Base-by-base conservation (phyloP, 2,888 invertebrate species). In the Sminthurinus aureus region DNA sequence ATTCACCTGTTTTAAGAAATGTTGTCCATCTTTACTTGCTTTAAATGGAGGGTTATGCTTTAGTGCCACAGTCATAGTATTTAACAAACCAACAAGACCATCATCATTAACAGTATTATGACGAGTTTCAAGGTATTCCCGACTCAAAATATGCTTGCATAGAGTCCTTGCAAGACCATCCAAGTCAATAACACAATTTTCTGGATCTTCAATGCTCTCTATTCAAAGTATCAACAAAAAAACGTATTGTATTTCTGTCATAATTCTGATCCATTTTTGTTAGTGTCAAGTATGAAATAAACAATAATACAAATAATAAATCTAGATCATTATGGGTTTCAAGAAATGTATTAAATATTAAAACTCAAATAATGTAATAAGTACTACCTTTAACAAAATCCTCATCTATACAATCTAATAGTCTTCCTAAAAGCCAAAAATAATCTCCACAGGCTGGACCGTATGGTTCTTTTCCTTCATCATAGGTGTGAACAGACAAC, bases 401-500 rank as follows among this genome's bases (percentile, higher is more conserved):
- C 83, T 94, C 94, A 0, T 95, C 95, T 51, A 96, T 90, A 0
- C 95, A 95, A 89, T 98, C 98, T 0, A 98, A 95, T 22, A 98
- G 92, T 58, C 97, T 93, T 87, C 97, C 96, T 18, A 97, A 93
- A 4, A 98, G 92, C 97, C 97, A 97, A 90, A 98, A 98, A 90
- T 97, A 98, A 90, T 98, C 98, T 11, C 97, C 92, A 90, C 97
- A 98, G 0, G 97, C 97, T 0, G 97, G 97, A 0, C 97, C 98
- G 90, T 96, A 97, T 0, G 97, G 96, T 89, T 97, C 97, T 90
- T 98, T 96, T n/a, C 96, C 96, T 90, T 95, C 95, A 89, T 95
- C 94, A 0, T 76, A 82, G 2, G 66, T 74, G 38, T 84, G 83
- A 4, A 74, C 76, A 15, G 81, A 78, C 26, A 85, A 76, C 83